Base-by-base conservation (phyloP, 2,797 vertebrate genomes). In the Enteromius fasciolatus region DNA sequence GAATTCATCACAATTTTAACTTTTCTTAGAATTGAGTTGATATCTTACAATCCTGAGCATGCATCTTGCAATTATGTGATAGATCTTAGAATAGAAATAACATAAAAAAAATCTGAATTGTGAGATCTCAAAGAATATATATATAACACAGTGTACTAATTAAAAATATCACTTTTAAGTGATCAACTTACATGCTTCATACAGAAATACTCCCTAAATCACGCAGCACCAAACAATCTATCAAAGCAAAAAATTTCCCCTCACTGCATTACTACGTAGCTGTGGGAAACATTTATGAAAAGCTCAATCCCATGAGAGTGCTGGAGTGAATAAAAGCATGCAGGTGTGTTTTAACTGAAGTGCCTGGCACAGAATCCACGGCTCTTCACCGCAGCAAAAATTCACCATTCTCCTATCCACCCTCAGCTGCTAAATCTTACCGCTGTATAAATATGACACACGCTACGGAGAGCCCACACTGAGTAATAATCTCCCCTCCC, bases 231-330 rank as follows among this genome's bases (percentile, higher is more conserved):
- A 59, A 36, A 79, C 66, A 23, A 69, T 36, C 5, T 25, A 12
- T 69, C 33, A 80, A 1, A 3, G 36, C 33, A 31, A 41, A 39
- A 39, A 68, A 18, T 67, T 17, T 25, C 50, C 12, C 46, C 1
- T 10, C 36, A 59, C 78, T 66, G 59, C 59, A 36, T 79, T 75
- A 76, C 31, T 59, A 46, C 33, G 17, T 80, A 41, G 75, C 75
- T 83, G 85, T 78, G 69, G 69, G 82, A 54, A 72, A 76, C 86
- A 67, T 83, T 84, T 78, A 73, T 78, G 64, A 76, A 80, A 39
- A 63, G n/a, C 20, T 48, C 67, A 31, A 77, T 85, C 83, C 83
- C 80, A 36, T 23, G 73, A 46, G 64, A 74, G 52, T 25, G 73
- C 28, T 63, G 23, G 54, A 70, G 46, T 72, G 79, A 78, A 84